Conservation (phyloP, 1,140 invertebrate genomes). For the Agrypnia vestita region DNA sequence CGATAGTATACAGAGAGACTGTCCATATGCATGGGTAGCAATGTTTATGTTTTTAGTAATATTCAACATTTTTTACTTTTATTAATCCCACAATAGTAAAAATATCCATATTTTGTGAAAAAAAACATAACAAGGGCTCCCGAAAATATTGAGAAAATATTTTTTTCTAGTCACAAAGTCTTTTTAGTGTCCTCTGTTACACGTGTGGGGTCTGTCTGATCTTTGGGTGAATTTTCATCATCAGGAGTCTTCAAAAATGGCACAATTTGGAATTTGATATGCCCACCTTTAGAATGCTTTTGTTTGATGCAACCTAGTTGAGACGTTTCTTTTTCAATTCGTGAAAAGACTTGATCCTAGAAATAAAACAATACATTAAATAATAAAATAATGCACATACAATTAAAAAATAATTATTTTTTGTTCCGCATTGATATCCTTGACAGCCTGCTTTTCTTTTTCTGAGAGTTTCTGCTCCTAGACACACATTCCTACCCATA, state of each 20-base stretch:
- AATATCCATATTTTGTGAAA: conserved; percentile 43
- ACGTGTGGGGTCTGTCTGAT: background rate
- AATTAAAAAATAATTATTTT: too few relatives aligned
- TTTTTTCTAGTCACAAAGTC: conserved; percentile 50
- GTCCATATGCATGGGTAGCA: too few relatives aligned
- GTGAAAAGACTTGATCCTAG: conserved; percentile 18
- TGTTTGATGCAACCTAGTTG: conserved; percentile 71
- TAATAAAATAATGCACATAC: too few relatives aligned
- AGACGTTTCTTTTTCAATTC: conserved; percentile 1
- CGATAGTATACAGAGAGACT: too few relatives aligned
- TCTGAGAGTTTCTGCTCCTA: too few relatives aligned
- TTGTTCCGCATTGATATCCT: too few relatives aligned
- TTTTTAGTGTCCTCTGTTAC: conserved; percentile 15
- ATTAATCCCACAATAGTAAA: background rate
- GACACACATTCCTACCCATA: too few relatives aligned
- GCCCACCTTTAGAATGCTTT: conserved; percentile 73
- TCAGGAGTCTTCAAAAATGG: conserved; percentile 64
- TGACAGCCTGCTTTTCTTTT: too few relatives aligned
- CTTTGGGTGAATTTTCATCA: background rate
- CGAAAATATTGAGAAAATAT: conserved; percentile 37
- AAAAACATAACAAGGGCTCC: conserved; percentile 34
- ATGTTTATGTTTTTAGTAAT: too few relatives aligned
- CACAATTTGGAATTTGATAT: conserved; percentile 75
- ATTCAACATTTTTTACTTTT: background rate
- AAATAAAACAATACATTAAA: conserved; percentile 55